These are phyloP conservation scores for Liparis tanakae DNA, from an alignment of 2,797 vertebrate genomes.

Conservation along the genomic window DNA sequence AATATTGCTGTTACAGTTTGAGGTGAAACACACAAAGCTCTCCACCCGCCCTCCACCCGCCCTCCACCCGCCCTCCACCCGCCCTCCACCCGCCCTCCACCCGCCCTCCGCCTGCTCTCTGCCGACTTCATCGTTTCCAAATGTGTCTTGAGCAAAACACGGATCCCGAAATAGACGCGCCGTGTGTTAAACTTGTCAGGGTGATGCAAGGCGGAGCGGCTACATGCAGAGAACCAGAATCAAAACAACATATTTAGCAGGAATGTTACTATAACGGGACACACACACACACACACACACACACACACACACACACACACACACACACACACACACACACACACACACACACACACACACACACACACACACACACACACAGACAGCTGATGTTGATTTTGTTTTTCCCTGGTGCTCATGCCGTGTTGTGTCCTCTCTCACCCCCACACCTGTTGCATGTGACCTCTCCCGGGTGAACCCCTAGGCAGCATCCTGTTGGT, in stretches of 20 bases:
- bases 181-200: constrained; percentile 23
- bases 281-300: too few species aligned
- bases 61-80: too few species aligned
- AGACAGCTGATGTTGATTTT: not conserved
- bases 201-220: constrained; percentile 24
- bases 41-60: too few species aligned
- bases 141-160: constrained; percentile 30
- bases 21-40: not conserved
- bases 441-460: constrained; percentile 4
- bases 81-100: too few species aligned
- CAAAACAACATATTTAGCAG: constrained; percentile 10
- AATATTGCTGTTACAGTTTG: not conserved
- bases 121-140: constrained; percentile 29
- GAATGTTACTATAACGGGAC: not conserved
- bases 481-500: not conserved
- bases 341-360: too few species aligned
- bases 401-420: not conserved
- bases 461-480: not conserved
- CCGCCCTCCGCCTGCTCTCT: not conserved
- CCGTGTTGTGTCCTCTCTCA: not conserved
- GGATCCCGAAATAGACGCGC: constrained; percentile 38
- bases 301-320: too few species aligned
- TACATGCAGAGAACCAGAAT: constrained; percentile 30
- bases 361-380: not conserved
- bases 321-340: too few species aligned